Evolutionary conservation across 2,797 vertebrate species (phyloP).

Genomic region (Echeneis naucrates): DNA sequence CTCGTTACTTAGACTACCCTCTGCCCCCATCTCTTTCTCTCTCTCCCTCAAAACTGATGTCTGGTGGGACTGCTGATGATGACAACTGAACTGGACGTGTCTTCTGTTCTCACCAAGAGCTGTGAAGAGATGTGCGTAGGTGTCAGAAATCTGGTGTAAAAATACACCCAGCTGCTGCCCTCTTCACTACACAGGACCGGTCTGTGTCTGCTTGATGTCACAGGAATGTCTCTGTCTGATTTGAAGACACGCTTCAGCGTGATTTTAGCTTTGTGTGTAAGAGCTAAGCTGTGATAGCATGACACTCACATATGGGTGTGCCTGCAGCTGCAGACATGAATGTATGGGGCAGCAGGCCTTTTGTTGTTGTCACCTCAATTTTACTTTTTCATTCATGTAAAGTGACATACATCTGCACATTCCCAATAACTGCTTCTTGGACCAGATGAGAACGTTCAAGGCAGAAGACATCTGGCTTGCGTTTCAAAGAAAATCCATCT

Average conservation of each 20-base stretch:
- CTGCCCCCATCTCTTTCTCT: constrained; percentile 44
- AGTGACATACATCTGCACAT: constrained; percentile 22
- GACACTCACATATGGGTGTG: constrained; percentile 59
- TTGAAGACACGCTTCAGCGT: constrained; percentile 58
- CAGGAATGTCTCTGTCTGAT: constrained; percentile 59
- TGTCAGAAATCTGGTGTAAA: constrained; percentile 80
- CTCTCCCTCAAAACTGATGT: constrained; percentile 61
- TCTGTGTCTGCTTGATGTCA: constrained; percentile 64
- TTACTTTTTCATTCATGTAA: constrained; percentile 18
- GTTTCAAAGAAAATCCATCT: constrained; percentile 75
- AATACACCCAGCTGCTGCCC: constrained; percentile 72
- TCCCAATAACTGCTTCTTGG: constrained; percentile 8
- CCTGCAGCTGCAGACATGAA: constrained; percentile 47
- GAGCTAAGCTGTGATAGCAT: constrained; percentile 39
- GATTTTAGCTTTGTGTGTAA: constrained; percentile 28
- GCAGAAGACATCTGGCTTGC: constrained; percentile 69
- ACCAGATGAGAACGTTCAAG: constrained; percentile 46
- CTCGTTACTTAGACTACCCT: constrained; percentile 67
- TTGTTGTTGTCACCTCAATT: constrained; percentile 15
- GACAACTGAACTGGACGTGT: constrained; percentile 78
- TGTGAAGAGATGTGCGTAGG: constrained; percentile 77
- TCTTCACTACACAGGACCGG: constrained; percentile 48
- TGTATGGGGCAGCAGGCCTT: constrained; percentile 24
- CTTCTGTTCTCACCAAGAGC: constrained; percentile 76
- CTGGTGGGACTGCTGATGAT: constrained; percentile 61